Evolutionary conservation across 1,140 invertebrate species (phyloP), one percentile per base, ranked within the genome.

Genomic region (Atta colombica): DNA sequence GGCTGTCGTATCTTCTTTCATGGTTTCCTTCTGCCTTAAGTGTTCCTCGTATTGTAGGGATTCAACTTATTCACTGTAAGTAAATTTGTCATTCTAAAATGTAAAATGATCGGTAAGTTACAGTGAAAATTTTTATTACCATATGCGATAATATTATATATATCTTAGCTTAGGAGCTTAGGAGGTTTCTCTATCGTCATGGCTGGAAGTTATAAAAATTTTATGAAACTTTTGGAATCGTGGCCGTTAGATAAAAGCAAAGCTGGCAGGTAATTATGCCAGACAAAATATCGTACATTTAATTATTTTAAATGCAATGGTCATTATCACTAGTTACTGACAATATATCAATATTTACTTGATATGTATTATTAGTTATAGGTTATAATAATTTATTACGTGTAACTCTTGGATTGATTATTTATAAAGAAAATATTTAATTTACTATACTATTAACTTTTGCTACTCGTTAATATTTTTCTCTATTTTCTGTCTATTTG

Each of bases 161-260:
- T 35, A 0, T 35, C 31, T 35, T 39, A 39, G 35, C 35, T 39
- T 1, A 49, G 21, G 21, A 21, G 21, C 21, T 21, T 21, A 21
- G 49, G 12, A 7, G 8, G 14, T 35, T 6, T 39, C 0, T 45
- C 39, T 45, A 0, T 3, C 53, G 58, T 60, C 39, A 97, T 97
- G 97, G 96, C 96, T 92, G 96, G 96, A 87, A 96, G 96, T 90
- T 98, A 98, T 93, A 97, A 97, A 93, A 96, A 97, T 93, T 98
- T 97, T 94, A 93, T 97, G 28, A 96, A 96, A 95, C 94, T 98
- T 85, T 96, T 98, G 87, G 96, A 98, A 94, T 97, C 97, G 93
- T 98, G 98, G 98, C 97, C 98, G 49, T 88, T 98, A 45, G 98
- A 98, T 94, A 94, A 95, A 89, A 95, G 95, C 16, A 98, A 98